Evolutionary conservation across 1,140 invertebrate species (phyloP).

Genomic region (Dreissena polymorpha): DNA sequence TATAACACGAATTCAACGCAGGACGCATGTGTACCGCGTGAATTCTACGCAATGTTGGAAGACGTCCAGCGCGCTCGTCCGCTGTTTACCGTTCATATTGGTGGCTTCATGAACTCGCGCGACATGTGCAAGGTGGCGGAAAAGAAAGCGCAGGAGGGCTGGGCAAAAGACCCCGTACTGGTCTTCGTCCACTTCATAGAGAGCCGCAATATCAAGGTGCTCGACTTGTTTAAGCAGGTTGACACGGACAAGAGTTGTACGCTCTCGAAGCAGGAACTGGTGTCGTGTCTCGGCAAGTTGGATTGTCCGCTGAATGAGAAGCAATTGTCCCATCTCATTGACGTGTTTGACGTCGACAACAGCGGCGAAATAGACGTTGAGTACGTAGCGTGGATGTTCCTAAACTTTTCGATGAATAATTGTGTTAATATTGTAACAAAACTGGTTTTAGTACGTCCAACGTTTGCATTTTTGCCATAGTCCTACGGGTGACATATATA

Average conservation of each 20-base stretch:
- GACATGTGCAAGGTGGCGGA: slow-evolving; percentile 41
- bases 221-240: slow-evolving; percentile 48
- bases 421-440: background rate
- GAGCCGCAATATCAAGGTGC: slow-evolving; percentile 33
- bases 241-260: slow-evolving; percentile 50
- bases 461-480: background rate
- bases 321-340: slow-evolving; percentile 22
- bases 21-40: slow-evolving; percentile 47
- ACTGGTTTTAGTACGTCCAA: background rate
- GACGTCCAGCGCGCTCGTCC: slow-evolving; percentile 21
- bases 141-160: slow-evolving; percentile 28
- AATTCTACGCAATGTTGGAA: slow-evolving; percentile 29
- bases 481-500: background rate
- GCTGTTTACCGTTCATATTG: slow-evolving; percentile 40
- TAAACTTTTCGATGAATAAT: background rate
- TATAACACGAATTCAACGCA: background rate
- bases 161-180: slow-evolving; percentile 45
- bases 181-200: slow-evolving; percentile 50
- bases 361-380: slow-evolving; percentile 44
- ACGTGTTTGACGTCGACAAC: slow-evolving; percentile 34
- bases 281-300: background rate
- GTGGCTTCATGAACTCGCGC: slow-evolving; percentile 41
- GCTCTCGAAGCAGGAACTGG: slow-evolving; percentile 26
- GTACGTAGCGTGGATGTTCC: background rate
- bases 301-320: slow-evolving; percentile 24